Percentiles rank a stretch among this genome's conserved stretches.
phyloP scores from a whole-genome alignment of 2,113 vertebrate species.

The Cariama cristata region DNA sequence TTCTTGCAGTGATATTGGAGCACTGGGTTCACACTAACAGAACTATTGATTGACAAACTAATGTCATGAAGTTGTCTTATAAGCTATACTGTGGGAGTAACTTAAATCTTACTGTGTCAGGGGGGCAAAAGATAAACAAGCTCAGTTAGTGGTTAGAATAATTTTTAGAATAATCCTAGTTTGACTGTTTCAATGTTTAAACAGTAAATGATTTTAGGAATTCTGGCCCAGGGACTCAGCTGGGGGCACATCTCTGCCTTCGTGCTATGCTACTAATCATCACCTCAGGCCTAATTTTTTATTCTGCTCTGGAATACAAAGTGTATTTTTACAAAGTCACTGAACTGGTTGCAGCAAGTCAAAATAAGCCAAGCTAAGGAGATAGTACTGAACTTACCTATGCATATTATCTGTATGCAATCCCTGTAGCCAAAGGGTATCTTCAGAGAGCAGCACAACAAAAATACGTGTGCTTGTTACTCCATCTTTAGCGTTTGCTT shows the following conservation, averaged over 20 bases:
- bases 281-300: background rate
- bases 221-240: background rate
- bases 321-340: background rate
- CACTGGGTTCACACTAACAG: background rate
- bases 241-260: background rate
- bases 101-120: background rate
- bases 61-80: background rate
- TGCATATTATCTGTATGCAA: background rate
- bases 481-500: background rate
- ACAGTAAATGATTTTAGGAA: background rate
- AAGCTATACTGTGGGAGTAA: background rate
- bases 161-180: background rate
- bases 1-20: background rate
- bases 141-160: background rate
- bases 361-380: background rate
- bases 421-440: background rate
- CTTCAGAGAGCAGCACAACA: background rate
- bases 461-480: background rate
- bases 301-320: background rate
- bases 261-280: background rate
- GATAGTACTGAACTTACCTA: background rate
- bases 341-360: background rate
- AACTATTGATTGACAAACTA: constrained; percentile 43
- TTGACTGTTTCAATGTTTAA: background rate
- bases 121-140: background rate